Evolutionary conservation across 2,888 invertebrate species (phyloP).

Genomic region (Synergus gifuensis): DNA sequence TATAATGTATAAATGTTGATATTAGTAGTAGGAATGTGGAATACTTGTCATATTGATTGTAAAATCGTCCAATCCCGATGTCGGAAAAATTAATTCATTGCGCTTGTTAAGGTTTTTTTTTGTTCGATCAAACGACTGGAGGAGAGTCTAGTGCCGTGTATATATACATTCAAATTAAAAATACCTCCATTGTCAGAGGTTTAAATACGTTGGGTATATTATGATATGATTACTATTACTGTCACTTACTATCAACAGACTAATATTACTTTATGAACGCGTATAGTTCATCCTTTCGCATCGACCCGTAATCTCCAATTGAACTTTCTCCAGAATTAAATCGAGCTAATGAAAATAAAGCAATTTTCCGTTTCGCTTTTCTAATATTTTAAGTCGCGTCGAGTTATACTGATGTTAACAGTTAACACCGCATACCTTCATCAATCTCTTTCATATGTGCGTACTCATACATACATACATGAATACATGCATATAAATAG

Average conservation of each 20-base stretch:
- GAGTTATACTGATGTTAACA: constrained; percentile 47
- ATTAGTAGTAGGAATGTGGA: constrained; percentile 74
- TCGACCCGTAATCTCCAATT: constrained; percentile 8
- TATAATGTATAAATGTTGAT: constrained; percentile 78
- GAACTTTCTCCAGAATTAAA: constrained; percentile 20
- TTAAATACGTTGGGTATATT: constrained; percentile 60
- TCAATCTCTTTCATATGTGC: constrained; percentile 49
- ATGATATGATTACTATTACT: constrained; percentile 63
- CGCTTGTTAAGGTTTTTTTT: constrained; percentile 32
- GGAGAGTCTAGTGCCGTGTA: constrained; percentile 64
- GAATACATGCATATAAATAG: constrained; percentile 54
- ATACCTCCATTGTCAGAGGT: constrained; percentile 56
- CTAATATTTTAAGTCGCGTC: constrained; percentile 46
- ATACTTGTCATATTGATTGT: constrained; percentile 70
- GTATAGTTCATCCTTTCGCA: constrained; percentile 13
- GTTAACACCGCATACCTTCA: constrained; percentile 49
- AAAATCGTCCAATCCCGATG: constrained; percentile 45
- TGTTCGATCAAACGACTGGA: constrained; percentile 43
- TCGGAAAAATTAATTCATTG: constrained; percentile 25
- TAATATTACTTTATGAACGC: constrained; percentile 53
- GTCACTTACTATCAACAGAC: constrained; percentile 64
- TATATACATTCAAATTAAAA: constrained; percentile 60
- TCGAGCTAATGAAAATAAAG: constrained; percentile 50
- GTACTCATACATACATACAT: constrained; percentile 50
- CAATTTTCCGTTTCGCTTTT: constrained; percentile 62